A percentile compares a stretch with the other conserved stretches of the same genome.
phyloP scores from a whole-genome alignment of 2,888 invertebrate genomes.

The Coleophora flavipennella region DNA sequence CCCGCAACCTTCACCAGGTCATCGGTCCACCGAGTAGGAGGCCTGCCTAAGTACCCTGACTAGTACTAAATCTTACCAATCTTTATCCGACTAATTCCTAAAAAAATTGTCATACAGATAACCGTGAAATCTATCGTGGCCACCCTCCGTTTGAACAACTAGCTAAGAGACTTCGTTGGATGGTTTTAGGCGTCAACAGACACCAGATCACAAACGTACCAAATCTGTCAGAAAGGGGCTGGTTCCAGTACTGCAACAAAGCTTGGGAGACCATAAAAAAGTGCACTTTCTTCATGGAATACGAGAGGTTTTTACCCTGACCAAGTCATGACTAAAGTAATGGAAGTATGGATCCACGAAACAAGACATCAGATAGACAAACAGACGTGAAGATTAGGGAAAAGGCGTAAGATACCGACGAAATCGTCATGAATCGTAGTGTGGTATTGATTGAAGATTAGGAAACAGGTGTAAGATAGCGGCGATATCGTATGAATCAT shows the following conservation, averaged over 20 bases:
- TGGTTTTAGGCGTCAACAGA: conserved; percentile 79
- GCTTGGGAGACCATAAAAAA: conserved; percentile 90
- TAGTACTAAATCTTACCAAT: too few species aligned
- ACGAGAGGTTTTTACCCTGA: conserved; percentile 83
- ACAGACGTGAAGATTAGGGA: conserved; percentile 21
- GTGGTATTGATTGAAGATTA: conserved; percentile 21
- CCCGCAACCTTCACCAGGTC: too few species aligned
- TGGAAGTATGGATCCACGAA: not conserved
- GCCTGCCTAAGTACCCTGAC: too few species aligned
- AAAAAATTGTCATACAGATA: too few species aligned
- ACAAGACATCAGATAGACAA: not conserved
- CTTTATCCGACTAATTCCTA: too few species aligned
- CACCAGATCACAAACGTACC: conserved; percentile 79
- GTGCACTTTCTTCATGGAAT: conserved; percentile 87
- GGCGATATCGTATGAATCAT: conserved; percentile 23
- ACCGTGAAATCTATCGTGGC: conserved; percentile 66
- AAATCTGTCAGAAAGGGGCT: conserved; percentile 83
- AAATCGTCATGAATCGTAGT: conserved; percentile 21
- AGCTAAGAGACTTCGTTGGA: conserved; percentile 77
- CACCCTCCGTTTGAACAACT: conserved; percentile 77
- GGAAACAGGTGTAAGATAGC: conserved; percentile 33
- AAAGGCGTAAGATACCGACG: conserved; percentile 34
- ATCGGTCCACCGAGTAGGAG: too few species aligned
- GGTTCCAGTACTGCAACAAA: conserved; percentile 87
- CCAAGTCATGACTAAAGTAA: not conserved